Percentiles rank a stretch among this genome's conserved stretches.
phyloP scores from a whole-genome alignment of 2,797 vertebrate genomes.

The Margarornis squamiger region DNA sequence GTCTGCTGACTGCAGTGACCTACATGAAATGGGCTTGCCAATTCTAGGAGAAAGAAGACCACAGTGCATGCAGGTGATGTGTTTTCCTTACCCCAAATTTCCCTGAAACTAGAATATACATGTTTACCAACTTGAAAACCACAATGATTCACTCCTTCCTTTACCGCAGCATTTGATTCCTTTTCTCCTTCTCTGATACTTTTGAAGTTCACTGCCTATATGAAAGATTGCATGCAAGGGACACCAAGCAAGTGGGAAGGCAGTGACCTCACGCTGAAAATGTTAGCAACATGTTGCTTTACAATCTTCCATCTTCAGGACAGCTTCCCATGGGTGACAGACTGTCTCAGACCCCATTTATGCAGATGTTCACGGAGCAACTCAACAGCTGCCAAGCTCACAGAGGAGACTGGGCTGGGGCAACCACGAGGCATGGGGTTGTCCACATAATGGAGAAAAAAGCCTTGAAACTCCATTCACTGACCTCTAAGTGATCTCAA shows the following conservation, averaged over 20 bases:
- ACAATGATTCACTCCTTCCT: not conserved
- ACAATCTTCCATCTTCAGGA: not conserved
- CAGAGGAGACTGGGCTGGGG: not conserved
- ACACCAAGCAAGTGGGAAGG: not conserved
- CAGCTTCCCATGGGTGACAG: not conserved
- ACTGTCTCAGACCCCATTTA: not conserved
- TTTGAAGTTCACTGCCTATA: not conserved
- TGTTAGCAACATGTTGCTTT: not conserved
- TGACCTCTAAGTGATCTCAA: not conserved
- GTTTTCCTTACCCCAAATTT: not conserved
- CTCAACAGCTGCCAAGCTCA: not conserved
- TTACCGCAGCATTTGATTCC: not conserved
- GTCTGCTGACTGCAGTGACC: not conserved
- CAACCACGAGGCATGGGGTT: not conserved
- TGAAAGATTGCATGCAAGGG: accelerated
- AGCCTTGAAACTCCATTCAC: not conserved
- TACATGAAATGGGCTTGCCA: not conserved
- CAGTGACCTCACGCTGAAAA: not conserved
- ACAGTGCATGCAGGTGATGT: not conserved
- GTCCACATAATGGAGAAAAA: not conserved
- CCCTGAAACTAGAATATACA: not conserved
- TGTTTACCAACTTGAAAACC: not conserved
- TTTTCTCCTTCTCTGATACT: not conserved
- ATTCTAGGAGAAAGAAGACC: not conserved
- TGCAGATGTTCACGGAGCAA: not conserved